Evolutionary conservation across 2,888 invertebrate species (phyloP).

Genomic region (Thecophora atra): DNA sequence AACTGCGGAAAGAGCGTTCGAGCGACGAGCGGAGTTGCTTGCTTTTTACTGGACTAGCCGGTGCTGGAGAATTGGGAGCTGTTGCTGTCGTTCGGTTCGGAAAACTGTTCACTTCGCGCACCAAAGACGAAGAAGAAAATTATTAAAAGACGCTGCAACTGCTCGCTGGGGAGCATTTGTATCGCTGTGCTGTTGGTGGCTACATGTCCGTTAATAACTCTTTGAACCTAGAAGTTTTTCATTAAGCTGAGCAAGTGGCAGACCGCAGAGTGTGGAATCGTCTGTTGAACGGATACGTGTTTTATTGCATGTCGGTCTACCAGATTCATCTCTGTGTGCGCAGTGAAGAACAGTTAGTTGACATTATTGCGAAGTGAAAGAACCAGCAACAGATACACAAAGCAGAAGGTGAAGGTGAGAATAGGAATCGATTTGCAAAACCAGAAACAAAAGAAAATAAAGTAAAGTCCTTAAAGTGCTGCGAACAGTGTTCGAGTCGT

Average conservation of each 20-base stretch:
- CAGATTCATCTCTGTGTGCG: conserved; percentile 4
- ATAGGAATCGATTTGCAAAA: background rate
- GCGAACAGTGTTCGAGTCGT: background rate
- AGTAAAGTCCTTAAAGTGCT: background rate
- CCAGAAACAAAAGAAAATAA: background rate
- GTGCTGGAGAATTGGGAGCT: background rate
- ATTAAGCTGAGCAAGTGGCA: conserved; percentile 31
- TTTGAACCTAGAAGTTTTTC: conserved; percentile 18
- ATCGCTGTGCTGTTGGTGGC: conserved; percentile 62
- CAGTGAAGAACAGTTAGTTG: conserved; percentile 56
- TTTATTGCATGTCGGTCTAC: conserved; percentile 2
- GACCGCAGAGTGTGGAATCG: conserved; percentile 24
- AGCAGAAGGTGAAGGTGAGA: background rate
- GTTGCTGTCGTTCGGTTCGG: conserved; percentile 26
- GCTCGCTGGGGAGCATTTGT: conserved; percentile 65
- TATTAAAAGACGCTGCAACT: conserved; percentile 67
- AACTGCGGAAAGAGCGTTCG: conserved; percentile 13
- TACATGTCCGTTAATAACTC: conserved; percentile 55
- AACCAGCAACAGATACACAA: conserved; percentile 1
- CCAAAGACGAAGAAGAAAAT: conserved; percentile 50
- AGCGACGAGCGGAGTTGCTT: background rate
- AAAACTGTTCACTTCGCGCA: conserved; percentile 28
- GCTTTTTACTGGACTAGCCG: background rate
- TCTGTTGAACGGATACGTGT: conserved; percentile 13
- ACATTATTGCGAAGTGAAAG: conserved; percentile 48